Evolutionary conservation across 2,113 vertebrate genomes (phyloP), one percentile per base, ranked within the genome.

Genomic region (Callaeas wilsoni): DNA sequence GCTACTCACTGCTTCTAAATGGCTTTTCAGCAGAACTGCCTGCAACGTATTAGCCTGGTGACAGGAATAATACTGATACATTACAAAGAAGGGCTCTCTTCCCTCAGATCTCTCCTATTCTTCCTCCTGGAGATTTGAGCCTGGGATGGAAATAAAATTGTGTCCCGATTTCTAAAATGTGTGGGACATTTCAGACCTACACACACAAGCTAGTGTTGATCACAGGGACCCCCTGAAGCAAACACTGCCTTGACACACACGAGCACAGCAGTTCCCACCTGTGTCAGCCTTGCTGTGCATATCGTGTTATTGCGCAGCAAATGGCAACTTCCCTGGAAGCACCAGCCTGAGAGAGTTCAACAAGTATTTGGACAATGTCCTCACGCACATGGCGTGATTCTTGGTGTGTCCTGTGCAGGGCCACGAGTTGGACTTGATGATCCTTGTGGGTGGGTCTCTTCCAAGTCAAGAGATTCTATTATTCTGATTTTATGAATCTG

Each of bases 171-270:
- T 94, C 65, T 64, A 35, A 53, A 94, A n/a, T 27, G 46, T 1
- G 30, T 39, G 17, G 39, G 47, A 75, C 18, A 6, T 59, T 49
- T 74, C 14, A 86, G 52, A 71, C 15, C 33, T 49, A 37, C 2
- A 4, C 5, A 16, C 32, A 57, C n/a, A n/a, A 29, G 37, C 8
- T 22, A 39, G 12, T 42, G 29, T 13, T 27, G 73, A 18, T 27
- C 27, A 50, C 53, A 2, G 35, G 33, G 35, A 70, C 0, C 3
- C 57, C 16, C 44, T 44, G 32, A 57, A 26, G 9, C n/a, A 56
- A 82, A 41, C 25, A 8, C 8, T 26, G 29, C 1, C 0, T 3
- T 25, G 60, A 56, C 8, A 56, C 0, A 5, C 37, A 16, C 0
- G 7, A 32, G 49, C 19, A 65, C 0, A 0, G 53, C 39, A 47